Percentiles rank a stretch among this genome's conserved stretches.
phyloP scores from a whole-genome alignment of 2,888 invertebrate species.

The Hyposoter didymator region DNA sequence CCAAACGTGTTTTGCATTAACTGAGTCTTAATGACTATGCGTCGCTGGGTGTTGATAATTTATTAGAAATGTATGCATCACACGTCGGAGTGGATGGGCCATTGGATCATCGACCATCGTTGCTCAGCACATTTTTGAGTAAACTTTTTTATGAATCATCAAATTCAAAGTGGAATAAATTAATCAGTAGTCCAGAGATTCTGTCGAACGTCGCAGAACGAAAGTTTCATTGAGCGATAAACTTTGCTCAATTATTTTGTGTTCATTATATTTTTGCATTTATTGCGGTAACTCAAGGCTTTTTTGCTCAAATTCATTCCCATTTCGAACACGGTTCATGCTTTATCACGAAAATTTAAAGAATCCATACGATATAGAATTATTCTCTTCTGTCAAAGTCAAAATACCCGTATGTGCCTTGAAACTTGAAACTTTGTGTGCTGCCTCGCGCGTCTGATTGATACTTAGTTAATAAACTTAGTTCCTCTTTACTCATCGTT shows the following conservation, averaged over 20 bases:
- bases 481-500: not conserved
- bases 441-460: not conserved
- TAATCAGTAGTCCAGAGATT: not conserved
- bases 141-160: not conserved
- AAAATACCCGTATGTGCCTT: not conserved
- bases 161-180: not conserved
- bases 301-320: not conserved
- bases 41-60: not conserved
- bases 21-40: not conserved
- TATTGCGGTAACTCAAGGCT: not conserved
- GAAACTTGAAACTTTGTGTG: not conserved
- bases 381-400: constrained; percentile 6
- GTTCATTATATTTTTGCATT: not conserved
- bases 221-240: too few relatives aligned
- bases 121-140: not conserved
- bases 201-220: too few relatives aligned
- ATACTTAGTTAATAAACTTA: not conserved
- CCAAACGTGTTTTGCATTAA: not conserved
- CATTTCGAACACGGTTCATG: not conserved
- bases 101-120: not conserved
- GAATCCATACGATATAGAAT: not conserved
- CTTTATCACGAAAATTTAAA: not conserved
- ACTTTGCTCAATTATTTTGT: not conserved
- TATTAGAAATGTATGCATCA: not conserved
- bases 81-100: not conserved